Conservation (phyloP, 1,140 invertebrate species). For the Vanessa tameamea region DNA sequence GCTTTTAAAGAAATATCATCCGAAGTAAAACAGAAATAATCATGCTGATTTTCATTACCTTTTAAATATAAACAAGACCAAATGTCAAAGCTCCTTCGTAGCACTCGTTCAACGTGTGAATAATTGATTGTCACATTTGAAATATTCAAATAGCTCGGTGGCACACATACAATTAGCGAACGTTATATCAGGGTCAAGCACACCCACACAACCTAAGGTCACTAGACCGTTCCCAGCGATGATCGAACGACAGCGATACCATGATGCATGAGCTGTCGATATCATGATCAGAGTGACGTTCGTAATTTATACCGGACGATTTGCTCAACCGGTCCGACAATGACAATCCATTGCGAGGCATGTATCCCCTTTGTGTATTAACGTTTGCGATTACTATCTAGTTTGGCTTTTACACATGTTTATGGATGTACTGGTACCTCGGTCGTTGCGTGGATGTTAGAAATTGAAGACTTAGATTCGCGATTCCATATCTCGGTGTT, state of each 20-base stretch:
- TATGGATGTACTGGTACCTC: slow-evolving; percentile 24
- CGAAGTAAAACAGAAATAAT: too few species aligned
- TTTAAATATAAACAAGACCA: too few species aligned
- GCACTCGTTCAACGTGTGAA: too few species aligned
- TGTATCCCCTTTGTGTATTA: slow-evolving; percentile 38
- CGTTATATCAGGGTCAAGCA: slow-evolving; percentile 17
- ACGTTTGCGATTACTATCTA: slow-evolving; percentile 36
- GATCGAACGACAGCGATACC: slow-evolving; percentile 58
- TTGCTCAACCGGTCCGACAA: slow-evolving; percentile 36
- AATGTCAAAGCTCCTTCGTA: too few species aligned
- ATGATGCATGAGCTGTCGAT: slow-evolving; percentile 63
- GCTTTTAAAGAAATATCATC: too few species aligned
- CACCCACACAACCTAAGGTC: slow-evolving; percentile 23
- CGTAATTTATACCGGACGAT: slow-evolving; percentile 39
- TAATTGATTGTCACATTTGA: not conserved
- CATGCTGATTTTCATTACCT: too few species aligned
- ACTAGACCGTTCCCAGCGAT: slow-evolving; percentile 36
- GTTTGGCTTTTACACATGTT: slow-evolving; percentile 30
- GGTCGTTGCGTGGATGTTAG: not conserved
- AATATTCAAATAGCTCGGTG: not conserved
- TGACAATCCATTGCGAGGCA: slow-evolving; percentile 36
- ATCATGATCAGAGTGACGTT: slow-evolving; percentile 39
- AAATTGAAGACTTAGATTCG: not conserved
- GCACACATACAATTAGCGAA: slow-evolving; percentile 12
- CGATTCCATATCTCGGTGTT: not conserved